Percentiles rank a stretch among this genome's conserved stretches.
Evolutionary conservation across 2,797 vertebrate species (phyloP).

Genomic region (Epinephelus malabaricus): DNA sequence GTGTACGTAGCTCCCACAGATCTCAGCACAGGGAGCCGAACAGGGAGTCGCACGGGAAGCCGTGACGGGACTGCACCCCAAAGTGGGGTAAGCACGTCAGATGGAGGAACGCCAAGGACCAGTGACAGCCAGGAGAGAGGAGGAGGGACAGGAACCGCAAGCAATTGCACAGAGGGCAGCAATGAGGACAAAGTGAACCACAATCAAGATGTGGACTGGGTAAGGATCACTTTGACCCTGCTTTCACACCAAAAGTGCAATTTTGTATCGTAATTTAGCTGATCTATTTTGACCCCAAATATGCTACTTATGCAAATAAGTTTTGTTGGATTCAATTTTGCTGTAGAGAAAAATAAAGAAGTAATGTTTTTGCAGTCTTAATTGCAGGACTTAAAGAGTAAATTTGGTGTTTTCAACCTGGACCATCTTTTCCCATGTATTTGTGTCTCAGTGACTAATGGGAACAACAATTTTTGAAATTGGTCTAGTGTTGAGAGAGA

Average conservation of each 20-base stretch:
- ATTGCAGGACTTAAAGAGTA: too few relatives aligned
- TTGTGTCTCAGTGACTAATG: too few relatives aligned
- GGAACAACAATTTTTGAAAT: too few relatives aligned
- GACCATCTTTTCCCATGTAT: too few relatives aligned
- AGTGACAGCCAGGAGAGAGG: conserved; percentile 80
- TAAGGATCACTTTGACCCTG: conserved; percentile 55
- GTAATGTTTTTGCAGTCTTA: too few relatives aligned
- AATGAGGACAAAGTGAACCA: conserved; percentile 76
- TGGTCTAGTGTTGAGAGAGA: too few relatives aligned
- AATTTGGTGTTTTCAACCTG: too few relatives aligned
- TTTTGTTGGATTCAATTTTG: too few relatives aligned
- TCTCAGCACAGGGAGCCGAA: conserved; percentile 81
- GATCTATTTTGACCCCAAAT: conserved; percentile 7
- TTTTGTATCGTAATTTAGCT: not conserved
- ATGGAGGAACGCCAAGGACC: conserved; percentile 83
- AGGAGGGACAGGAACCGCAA: conserved; percentile 65
- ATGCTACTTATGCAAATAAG: not conserved
- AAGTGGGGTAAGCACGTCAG: conserved; percentile 79
- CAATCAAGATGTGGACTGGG: conserved; percentile 79
- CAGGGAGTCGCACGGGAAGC: conserved; percentile 82
- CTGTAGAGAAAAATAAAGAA: too few relatives aligned
- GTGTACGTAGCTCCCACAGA: conserved; percentile 85
- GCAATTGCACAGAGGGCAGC: conserved; percentile 81
- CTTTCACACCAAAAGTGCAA: conserved; percentile 4
- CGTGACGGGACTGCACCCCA: conserved; percentile 80